Evolutionary conservation across 2,797 vertebrate species (phyloP), one percentile per base, ranked within the genome.

Genomic region (Spheniscus humboldti): DNA sequence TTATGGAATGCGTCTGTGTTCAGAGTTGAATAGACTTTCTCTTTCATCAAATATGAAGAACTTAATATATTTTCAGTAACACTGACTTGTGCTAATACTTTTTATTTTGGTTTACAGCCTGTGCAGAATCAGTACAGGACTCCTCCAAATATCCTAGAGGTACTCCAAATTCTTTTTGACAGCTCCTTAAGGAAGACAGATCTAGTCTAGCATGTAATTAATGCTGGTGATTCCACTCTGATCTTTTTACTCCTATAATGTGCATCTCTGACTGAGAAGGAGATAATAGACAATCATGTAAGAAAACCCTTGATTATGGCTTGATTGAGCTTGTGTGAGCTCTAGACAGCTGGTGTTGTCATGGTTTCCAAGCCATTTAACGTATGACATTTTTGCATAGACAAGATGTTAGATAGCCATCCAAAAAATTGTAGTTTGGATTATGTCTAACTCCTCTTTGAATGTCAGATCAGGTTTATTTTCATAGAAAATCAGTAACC

Each of bases 231-330:
- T 81, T 74, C 94, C 88, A 94, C 86, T 93, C 93, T 94, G 97
- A 96, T 98, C 96, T 96, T 96, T 97, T 96, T 97, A 92, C 93
- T 94, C 90, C 95, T 96, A 53, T 94, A 97, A 96, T 77, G 86
- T 95, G 94, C 88, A 83, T 97, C 91, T 96, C 96, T 97, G 88
- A 82, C 97, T 97, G 97, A 97, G 97, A 88, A 96, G 97, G 96
- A 97, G 94, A 97, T 97, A 98, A 98, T 97, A 97, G 97, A 98
- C 97, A 98, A 98, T 98, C 97, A 97, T 87, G 64, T 86, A 93
- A 92, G 97, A 97, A 98, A 95, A 96, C 97, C 95, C 96, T 97
- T 98, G 97, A 98, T 98, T 98, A 96, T 97, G 94, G 86, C 96
- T 97, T 98, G 97, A 98, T 97, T 98, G 97, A 97, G 96, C 97